Evolutionary conservation across 2,888 invertebrate genomes (phyloP).

Genomic region (Philereme transversata): DNA sequence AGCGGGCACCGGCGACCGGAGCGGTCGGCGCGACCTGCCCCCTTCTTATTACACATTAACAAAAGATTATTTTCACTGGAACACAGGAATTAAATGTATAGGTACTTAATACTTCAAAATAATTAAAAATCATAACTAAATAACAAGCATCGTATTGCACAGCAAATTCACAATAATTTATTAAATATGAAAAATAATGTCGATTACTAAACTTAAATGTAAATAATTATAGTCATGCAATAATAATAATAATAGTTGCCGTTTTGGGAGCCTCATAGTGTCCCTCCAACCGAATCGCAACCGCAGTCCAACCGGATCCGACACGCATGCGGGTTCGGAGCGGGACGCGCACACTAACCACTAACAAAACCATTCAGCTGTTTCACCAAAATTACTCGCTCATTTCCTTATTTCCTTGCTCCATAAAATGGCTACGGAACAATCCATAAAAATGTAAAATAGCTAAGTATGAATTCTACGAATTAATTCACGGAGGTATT

Average conservation of each 20-base stretch:
- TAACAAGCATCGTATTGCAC: constrained; percentile 82
- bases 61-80: constrained; percentile 51
- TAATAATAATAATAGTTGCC: constrained; percentile 33
- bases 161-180: constrained; percentile 79
- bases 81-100: constrained; percentile 58
- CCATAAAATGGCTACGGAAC: constrained; percentile 17
- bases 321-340: neutral
- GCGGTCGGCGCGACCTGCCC: constrained; percentile 27
- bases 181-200: constrained; percentile 69
- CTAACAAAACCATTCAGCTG: constrained; percentile 6
- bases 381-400: constrained; percentile 26
- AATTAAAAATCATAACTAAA: constrained; percentile 73
- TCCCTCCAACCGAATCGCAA: constrained; percentile 23
- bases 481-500: neutral
- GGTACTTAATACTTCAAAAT: constrained; percentile 15
- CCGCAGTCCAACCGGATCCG: constrained; percentile 1
- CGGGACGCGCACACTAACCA: neutral
- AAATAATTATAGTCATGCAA: constrained; percentile 36
- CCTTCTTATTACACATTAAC: constrained; percentile 39
- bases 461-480: constrained; percentile 8
- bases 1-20: constrained; percentile 2
- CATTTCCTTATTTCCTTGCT: constrained; percentile 17
- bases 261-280: constrained; percentile 31
- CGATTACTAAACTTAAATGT: constrained; percentile 37
- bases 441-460: constrained; percentile 8